Percentiles rank a stretch among this genome's conserved stretches.
Evolutionary conservation across 1,140 invertebrate species (phyloP).

Genomic region (Anastrepha ludens): DNA sequence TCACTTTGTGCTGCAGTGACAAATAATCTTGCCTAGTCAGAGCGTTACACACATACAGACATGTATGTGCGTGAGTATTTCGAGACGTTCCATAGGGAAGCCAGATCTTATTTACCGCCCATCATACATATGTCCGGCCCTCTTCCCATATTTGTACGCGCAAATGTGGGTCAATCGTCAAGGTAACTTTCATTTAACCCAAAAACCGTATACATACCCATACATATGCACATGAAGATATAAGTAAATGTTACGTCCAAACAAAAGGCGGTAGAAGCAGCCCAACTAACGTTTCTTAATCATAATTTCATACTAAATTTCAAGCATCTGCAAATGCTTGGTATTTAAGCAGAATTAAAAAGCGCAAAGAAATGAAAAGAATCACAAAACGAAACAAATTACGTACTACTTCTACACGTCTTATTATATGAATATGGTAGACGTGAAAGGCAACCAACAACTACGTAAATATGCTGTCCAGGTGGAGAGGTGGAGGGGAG

Average conservation of each 20-base stretch:
- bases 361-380: background rate
- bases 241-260: background rate
- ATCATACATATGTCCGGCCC: background rate
- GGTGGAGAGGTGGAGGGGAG: too few relatives aligned
- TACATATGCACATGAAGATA: background rate
- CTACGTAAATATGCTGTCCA: background rate
- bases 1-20: background rate
- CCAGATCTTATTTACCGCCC: background rate
- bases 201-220: background rate
- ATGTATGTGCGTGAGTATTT: background rate
- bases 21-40: constrained; percentile 25
- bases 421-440: background rate
- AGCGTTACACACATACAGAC: background rate
- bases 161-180: constrained; percentile 50
- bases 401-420: background rate
- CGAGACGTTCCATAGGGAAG: background rate
- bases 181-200: constrained; percentile 55
- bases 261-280: background rate
- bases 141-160: constrained; percentile 32
- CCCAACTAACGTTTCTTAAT: constrained; percentile 45
- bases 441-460: constrained; percentile 41
- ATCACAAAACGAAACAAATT: constrained; percentile 38
- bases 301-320: constrained; percentile 48
- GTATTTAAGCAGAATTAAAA: constrained; percentile 22
- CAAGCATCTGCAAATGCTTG: constrained; percentile 29